A percentile compares a stretch with the other conserved stretches of the same genome.
phyloP scores from a whole-genome alignment of 2,113 vertebrate species.

The Calypte anna region DNA sequence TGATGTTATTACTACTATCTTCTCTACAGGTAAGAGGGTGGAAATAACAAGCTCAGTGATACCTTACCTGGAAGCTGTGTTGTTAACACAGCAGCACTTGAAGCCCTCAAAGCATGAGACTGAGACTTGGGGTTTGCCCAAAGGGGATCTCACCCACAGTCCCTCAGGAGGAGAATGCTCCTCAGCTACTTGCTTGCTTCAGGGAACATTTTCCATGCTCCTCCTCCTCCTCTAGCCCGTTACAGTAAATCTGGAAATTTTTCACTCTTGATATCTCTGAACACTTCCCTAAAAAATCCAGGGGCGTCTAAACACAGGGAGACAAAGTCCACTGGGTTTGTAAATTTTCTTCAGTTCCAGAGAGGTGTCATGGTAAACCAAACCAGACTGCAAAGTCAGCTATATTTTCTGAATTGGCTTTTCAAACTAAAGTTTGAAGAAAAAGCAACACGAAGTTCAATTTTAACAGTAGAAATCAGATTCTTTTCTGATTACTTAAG shows the following conservation, averaged over 20 bases:
- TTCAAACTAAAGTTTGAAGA: background rate
- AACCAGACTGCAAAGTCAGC: background rate
- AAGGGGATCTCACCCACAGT: accelerated
- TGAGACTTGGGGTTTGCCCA: background rate
- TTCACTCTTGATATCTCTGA: accelerated
- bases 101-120: background rate
- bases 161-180: background rate
- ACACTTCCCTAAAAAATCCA: accelerated
- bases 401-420: background rate
- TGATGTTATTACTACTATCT: too few relatives aligned
- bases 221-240: background rate
- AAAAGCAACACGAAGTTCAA: background rate
- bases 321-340: background rate
- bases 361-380: background rate
- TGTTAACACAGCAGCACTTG: background rate
- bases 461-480: background rate
- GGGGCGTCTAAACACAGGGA: background rate
- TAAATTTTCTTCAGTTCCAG: background rate
- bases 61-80: background rate
- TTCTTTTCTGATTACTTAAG: background rate
- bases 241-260: background rate
- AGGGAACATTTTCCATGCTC: background rate
- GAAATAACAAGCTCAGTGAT: background rate
- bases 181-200: background rate
- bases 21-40: background rate